phyloP scores from a whole-genome alignment of 2,888 invertebrate genomes.

The Sarcophaga carnaria region DNA sequence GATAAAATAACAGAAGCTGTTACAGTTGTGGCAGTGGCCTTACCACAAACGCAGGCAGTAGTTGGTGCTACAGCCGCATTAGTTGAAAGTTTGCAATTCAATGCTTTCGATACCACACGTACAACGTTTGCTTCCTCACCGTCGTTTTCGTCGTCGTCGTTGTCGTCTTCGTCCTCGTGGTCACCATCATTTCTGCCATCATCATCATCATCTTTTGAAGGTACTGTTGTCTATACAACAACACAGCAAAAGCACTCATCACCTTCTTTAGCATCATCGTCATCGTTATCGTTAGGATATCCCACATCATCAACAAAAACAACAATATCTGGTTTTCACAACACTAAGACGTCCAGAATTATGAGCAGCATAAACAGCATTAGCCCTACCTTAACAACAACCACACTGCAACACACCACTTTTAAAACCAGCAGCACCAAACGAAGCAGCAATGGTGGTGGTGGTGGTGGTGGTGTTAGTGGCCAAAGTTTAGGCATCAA shows the following conservation, averaged over 20 bases:
- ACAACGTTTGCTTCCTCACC: conserved; percentile 63
- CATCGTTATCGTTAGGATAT: conserved; percentile 21
- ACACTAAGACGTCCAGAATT: conserved; percentile 67
- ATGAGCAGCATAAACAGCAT: conserved; percentile 63
- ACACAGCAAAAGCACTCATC: conserved; percentile 35
- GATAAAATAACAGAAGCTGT: conserved; percentile 62
- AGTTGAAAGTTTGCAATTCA: conserved; percentile 66
- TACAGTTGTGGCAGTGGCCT: conserved; percentile 60
- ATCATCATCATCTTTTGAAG: conserved; percentile 51
- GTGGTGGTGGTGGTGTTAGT: background rate
- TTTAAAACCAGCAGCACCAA: conserved; percentile 23
- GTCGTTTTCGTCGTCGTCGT: conserved; percentile 41
- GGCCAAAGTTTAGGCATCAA: conserved; percentile 25
- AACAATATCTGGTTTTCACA: conserved; percentile 62
- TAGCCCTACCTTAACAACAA: conserved; percentile 53
- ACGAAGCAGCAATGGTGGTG: background rate
- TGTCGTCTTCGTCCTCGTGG: conserved; percentile 27
- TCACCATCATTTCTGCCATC: conserved; percentile 56
- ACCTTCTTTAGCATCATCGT: background rate
- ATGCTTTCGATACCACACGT: conserved; percentile 68
- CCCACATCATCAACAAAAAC: conserved; percentile 59
- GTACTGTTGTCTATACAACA: conserved; percentile 16
- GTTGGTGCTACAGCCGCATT: conserved; percentile 62
- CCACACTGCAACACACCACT: conserved; percentile 41
- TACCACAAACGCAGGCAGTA: conserved; percentile 56